Evolutionary conservation across 2,888 invertebrate species (phyloP).

Genomic region (Acanthosepion esculentum): DNA sequence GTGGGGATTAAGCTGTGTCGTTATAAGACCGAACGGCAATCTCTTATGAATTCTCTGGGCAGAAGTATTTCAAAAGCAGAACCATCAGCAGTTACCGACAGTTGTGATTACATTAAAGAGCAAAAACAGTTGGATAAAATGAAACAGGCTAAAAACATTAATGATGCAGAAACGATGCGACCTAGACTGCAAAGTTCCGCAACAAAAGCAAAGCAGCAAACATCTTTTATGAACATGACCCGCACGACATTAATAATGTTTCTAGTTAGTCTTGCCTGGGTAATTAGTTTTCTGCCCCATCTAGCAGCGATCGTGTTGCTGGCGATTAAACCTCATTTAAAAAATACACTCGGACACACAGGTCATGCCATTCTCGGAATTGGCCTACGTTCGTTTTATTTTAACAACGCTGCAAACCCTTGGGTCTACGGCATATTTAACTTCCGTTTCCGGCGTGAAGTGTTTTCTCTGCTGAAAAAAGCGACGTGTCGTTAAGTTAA

Average conservation of each 20-base stretch:
- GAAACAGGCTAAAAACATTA: background rate
- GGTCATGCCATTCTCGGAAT: background rate
- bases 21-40: background rate
- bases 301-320: background rate
- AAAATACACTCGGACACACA: background rate
- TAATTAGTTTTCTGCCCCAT: conserved; percentile 37
- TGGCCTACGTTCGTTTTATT: conserved; percentile 25
- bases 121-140: background rate
- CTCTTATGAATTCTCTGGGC: background rate
- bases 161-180: background rate
- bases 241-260: conserved; percentile 21
- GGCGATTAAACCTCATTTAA: background rate
- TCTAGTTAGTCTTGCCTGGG: conserved; percentile 35
- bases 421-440: conserved; percentile 37
- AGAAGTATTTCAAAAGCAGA: background rate
- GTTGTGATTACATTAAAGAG: conserved; percentile 36
- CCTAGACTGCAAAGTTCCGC: background rate
- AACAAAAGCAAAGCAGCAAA: background rate
- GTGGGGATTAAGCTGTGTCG: background rate
- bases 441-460: background rate
- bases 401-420: background rate
- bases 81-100: background rate
- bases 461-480: background rate
- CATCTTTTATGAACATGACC: conserved; percentile 40
- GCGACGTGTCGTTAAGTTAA: background rate